A percentile compares a stretch with the other conserved stretches of the same genome.
Conservation (phyloP, 2,113 vertebrate genomes). For the Brachionichthys hirsutus region DNA sequence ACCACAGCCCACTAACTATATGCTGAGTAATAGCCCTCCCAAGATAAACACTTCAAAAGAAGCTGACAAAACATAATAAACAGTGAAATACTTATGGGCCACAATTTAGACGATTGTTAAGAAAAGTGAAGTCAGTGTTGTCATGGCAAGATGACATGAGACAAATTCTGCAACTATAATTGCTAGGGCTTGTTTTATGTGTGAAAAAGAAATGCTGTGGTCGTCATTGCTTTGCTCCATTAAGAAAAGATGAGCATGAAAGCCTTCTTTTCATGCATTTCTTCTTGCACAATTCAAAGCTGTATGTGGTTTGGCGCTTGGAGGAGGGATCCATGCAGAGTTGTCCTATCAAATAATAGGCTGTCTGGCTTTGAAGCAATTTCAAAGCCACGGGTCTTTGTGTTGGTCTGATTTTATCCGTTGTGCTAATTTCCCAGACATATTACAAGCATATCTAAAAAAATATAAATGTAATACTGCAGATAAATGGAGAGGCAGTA, state of each 20-base stretch:
- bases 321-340: conserved; percentile 27
- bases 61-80: not conserved
- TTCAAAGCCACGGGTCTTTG: conserved; percentile 7
- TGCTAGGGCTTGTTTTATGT: not conserved
- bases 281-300: conserved; percentile 19
- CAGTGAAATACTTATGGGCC: not conserved
- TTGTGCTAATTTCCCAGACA: too few species aligned
- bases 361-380: conserved; percentile 15
- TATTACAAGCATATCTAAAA: too few species aligned
- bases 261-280: conserved; percentile 10
- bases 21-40: not conserved
- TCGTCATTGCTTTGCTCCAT: not conserved
- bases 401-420: not conserved
- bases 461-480: too few species aligned
- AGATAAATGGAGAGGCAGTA: too few species aligned
- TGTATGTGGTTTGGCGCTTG: not conserved
- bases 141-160: too few species aligned
- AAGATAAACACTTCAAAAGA: too few species aligned
- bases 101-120: not conserved
- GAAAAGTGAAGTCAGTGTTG: not conserved
- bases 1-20: not conserved
- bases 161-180: not conserved
- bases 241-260: conserved; percentile 8
- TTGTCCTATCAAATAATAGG: conserved; percentile 20
- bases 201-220: not conserved